These are phyloP conservation scores for Centrocercus urophasianus DNA, from an alignment of 2,113 vertebrate genomes.

Conservation along the genomic window DNA sequence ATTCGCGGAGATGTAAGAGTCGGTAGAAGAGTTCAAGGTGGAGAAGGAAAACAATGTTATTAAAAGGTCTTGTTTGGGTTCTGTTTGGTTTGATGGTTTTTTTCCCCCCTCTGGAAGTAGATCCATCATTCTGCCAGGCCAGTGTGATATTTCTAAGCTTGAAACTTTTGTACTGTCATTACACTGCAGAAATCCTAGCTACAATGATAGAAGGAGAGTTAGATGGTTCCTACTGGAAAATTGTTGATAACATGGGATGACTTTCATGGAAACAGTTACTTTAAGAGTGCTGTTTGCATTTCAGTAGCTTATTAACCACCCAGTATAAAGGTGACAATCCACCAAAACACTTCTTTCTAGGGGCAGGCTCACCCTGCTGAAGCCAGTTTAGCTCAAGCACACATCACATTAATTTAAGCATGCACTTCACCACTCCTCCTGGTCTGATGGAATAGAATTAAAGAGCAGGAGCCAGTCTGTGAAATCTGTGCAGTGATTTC, in stretches of 20 bases:
- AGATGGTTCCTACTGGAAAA: neutral
- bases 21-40: neutral
- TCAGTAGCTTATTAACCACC: neutral
- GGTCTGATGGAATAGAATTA: neutral
- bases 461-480: neutral
- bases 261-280: neutral
- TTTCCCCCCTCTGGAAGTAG: neutral
- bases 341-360: neutral
- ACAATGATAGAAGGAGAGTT: neutral
- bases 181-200: neutral
- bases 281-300: rapidly evolving
- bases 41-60: neutral
- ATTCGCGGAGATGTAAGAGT: neutral
- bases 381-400: neutral
- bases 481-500: neutral
- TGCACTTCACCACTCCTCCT: rapidly evolving
- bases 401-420: neutral
- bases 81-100: neutral
- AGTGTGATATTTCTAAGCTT: neutral
- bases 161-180: neutral
- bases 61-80: neutral
- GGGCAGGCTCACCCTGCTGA: rapidly evolving
- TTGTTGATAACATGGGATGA: neutral
- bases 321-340: neutral
- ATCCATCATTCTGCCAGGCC: neutral